phyloP scores from a whole-genome alignment of 1,140 invertebrate genomes.

The Dryas iulia region DNA sequence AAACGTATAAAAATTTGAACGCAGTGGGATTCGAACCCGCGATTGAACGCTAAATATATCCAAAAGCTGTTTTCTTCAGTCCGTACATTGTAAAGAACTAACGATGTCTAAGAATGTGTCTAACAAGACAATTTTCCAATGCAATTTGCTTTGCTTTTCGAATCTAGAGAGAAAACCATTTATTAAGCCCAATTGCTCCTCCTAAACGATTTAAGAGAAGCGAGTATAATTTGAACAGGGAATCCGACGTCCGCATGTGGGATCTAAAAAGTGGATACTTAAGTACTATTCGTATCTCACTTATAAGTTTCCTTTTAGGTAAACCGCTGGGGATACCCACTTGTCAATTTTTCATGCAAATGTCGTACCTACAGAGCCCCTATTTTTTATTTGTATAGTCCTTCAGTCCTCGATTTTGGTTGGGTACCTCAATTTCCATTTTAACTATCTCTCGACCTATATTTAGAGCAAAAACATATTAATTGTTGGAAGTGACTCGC shows the following conservation, averaged over 20 bases:
- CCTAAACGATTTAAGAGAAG: neutral
- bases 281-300: constrained; percentile 8
- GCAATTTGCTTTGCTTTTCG: neutral
- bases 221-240: constrained; percentile 4
- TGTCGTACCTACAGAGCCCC: constrained; percentile 33
- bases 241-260: neutral
- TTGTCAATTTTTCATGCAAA: constrained; percentile 55
- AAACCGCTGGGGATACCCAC: constrained; percentile 32
- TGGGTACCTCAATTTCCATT: constrained; percentile 6
- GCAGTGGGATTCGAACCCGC: too few relatives aligned
- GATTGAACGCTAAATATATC: neutral
- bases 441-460: neutral
- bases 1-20: too few relatives aligned
- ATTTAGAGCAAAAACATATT: neutral
- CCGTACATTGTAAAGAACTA: neutral
- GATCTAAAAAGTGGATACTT: neutral
- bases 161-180: neutral
- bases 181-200: neutral
- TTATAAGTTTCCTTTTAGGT: constrained; percentile 33
- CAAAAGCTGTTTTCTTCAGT: neutral
- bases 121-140: neutral
- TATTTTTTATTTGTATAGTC: constrained; percentile 25
- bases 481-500: neutral
- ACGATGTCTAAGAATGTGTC: neutral
- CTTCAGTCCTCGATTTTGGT: constrained; percentile 11